Evolutionary conservation across 2,888 invertebrate genomes (phyloP), one percentile per base, ranked within the genome.

Genomic region (Caprella mutica): DNA sequence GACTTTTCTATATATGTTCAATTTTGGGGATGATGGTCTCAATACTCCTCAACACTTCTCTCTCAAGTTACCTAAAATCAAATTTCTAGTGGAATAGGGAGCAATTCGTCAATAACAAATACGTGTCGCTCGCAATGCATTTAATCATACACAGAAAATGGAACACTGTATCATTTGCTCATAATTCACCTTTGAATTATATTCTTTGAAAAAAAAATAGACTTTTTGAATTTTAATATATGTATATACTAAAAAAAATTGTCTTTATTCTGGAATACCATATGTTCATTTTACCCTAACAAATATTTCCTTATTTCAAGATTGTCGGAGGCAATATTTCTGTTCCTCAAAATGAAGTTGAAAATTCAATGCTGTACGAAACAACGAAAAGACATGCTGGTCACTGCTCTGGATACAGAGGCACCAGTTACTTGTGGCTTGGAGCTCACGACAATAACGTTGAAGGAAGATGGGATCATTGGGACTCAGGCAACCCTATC

Each of bases 371-470:
- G 46, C 39, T 63, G 30, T 63, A 55, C 26, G 39, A 54, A 1
- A 24, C 17, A 6, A 52, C 63, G 5, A 39, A 35, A 14, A 26
- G 33, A 3, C 4, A 26, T 3, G 63, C 59, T 3, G n/a, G 26
- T 2, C 44, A 52, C 30, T 63, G 63, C 33, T 59, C 63, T 3
- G 52, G 54, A 6, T 51, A 56, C 9, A 24, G 26, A 12, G 63
- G 57, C 0, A 27, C 52, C 5, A 56, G 48, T 21, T 63, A 57
- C 43, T 29, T 63, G 43, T 63, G 63, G 63, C 58, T 63, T 6
- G 63, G 63, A 4, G 63, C 63, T 3, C 40, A 51, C 9, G 63
- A 63, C 43, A 9, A 42, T 2, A 26, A 46, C 5, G 26, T 42
- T 43, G 61, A 58, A 23, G 38, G 33, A 3, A 30, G 30, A n/a